Evolutionary conservation across 2,888 invertebrate genomes (phyloP).

Genomic region (Chalcosyrphus nemorum): DNA sequence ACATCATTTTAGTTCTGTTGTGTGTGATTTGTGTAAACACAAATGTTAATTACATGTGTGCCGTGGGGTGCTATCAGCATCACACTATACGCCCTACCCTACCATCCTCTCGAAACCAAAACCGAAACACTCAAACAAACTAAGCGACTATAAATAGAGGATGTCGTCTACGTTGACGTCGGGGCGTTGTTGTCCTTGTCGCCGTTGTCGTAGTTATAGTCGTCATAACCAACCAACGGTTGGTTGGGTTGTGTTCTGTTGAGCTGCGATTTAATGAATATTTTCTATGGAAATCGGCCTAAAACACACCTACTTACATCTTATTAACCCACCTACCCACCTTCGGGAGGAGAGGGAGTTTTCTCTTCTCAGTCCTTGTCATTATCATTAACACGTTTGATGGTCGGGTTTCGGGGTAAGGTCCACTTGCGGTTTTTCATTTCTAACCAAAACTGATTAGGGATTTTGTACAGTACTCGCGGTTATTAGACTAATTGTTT

Average conservation of each 20-base stretch:
- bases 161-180: conserved; percentile 45
- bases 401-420: conserved; percentile 41
- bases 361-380: conserved; percentile 42
- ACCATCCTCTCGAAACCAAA: conserved; percentile 23
- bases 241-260: conserved; percentile 39
- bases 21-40: conserved; percentile 72
- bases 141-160: conserved; percentile 62
- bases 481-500: conserved; percentile 59
- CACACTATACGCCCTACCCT: background rate
- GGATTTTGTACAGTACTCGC: conserved; percentile 61
- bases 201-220: conserved; percentile 19
- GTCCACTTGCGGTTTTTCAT: conserved; percentile 61
- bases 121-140: conserved; percentile 67
- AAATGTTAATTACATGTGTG: conserved; percentile 70
- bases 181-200: background rate
- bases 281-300: conserved; percentile 35
- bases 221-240: conserved; percentile 39
- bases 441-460: conserved; percentile 63
- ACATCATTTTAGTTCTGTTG: conserved; percentile 66
- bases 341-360: background rate
- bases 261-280: conserved; percentile 23
- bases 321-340: background rate
- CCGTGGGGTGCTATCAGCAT: conserved; percentile 36
- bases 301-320: conserved; percentile 5
- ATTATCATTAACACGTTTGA: conserved; percentile 58